Evolutionary conservation across 2,888 invertebrate genomes (phyloP), one percentile per base, ranked within the genome.

Genomic region (Noctua janthe): DNA sequence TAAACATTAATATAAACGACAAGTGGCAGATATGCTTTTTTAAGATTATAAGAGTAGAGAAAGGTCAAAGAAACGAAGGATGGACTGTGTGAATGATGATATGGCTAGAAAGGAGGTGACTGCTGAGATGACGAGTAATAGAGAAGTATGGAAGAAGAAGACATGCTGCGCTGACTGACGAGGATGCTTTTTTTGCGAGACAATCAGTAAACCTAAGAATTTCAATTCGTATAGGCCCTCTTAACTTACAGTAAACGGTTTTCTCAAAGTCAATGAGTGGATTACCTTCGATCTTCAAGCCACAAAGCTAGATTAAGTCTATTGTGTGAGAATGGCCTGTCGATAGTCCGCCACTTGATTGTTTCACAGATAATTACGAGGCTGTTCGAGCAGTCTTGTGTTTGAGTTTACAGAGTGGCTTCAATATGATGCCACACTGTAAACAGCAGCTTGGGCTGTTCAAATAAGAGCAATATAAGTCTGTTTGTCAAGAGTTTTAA

Each of bases 361-460:
- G 78, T 59, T 80, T 77, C 35, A 43, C 43, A 59, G 84, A 69
- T 51, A 83, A 77, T 80, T 77, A 77, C 29, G 20, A 8, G 15
- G 3, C 75, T 35, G 51, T 64, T 20, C 35, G 20, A 54, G 62
- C 66, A 43, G 43, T 15, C 47, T 56, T 23, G 62, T 82, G 43
- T 2, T 83, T 39, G 39, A 80, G 35, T 80, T 35, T 59, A 43
- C n/a, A 15, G 15, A 83, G 66, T 51, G 67, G 10, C 49, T 66
- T 43, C 17, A 29, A 59, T 83, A 77, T 83, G 29, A 29, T 29
- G 29, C 29, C 29, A 29, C 1, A 29, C 29, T 29, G 29, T 29
- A 29, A 29, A 29, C 29, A 29, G 29, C 29, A 83, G 51, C 49
- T 67, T 7, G 39, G 17, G 1, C 49, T 66, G 76, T 56, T 23